Percentiles rank a stretch among this genome's conserved stretches.
phyloP scores from a whole-genome alignment of 2,888 invertebrate species.

The Euplagia quadripunctaria region DNA sequence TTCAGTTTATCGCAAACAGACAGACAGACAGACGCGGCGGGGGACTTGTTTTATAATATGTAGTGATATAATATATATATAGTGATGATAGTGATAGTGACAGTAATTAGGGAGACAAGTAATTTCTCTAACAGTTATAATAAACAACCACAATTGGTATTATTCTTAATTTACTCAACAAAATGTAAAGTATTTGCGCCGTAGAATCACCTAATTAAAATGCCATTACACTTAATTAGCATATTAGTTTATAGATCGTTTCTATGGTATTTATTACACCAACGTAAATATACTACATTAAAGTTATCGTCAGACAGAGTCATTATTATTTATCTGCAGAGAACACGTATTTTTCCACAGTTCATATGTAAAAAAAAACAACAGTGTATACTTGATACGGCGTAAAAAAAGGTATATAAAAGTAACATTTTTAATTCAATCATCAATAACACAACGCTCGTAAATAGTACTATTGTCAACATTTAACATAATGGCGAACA shows the following conservation, averaged over 20 bases:
- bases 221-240: no score
- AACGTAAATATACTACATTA: background rate
- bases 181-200: background rate
- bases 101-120: no score
- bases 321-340: background rate
- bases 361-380: background rate
- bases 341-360: background rate
- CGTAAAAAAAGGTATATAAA: background rate
- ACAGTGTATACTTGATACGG: background rate
- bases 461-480: background rate
- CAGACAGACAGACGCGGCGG: no score
- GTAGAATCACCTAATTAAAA: background rate
- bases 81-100: no score
- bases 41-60: no score
- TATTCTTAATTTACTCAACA: no score
- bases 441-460: background rate
- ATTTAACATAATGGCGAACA: constrained; percentile 63
- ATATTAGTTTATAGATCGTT: background rate
- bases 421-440: background rate
- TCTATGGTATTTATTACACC: background rate
- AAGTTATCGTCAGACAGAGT: background rate
- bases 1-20: no score
- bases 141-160: background rate
- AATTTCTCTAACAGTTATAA: background rate
- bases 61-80: no score